Evolutionary conservation across 2,888 invertebrate species (phyloP).

Genomic region (Carabus problematicus): DNA sequence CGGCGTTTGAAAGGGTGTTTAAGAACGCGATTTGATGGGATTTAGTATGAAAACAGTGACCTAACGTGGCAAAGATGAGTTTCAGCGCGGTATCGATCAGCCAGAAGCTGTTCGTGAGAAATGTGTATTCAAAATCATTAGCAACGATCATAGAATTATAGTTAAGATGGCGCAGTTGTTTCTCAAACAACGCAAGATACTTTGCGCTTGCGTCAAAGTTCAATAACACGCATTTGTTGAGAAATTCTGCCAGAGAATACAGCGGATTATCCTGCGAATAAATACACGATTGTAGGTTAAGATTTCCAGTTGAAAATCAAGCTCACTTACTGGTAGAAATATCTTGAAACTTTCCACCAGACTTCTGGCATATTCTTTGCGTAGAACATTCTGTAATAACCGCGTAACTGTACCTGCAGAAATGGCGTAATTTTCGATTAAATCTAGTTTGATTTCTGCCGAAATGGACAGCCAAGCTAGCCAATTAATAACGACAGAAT

Average conservation of each 20-base stretch:
- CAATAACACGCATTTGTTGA: constrained; percentile 53
- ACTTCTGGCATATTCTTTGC: constrained; percentile 65
- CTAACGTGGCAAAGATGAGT: constrained; percentile 68
- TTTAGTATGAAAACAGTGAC: constrained; percentile 68
- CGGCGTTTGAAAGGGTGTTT: constrained; percentile 64
- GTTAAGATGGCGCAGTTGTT: constrained; percentile 50
- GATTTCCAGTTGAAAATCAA: constrained; percentile 24
- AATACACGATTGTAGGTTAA: constrained; percentile 40
- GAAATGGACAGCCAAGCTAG: constrained; percentile 64
- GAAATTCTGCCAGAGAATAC: constrained; percentile 54
- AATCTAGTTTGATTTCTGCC: constrained; percentile 46
- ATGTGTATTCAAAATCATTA: constrained; percentile 59
- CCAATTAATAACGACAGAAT: constrained; percentile 68
- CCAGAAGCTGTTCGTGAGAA: constrained; percentile 63
- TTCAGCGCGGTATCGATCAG: constrained; percentile 66
- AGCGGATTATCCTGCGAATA: constrained; percentile 70
- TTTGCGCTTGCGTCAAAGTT: constrained; percentile 53
- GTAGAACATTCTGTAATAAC: constrained; percentile 64
- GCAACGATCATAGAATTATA: constrained; percentile 51
- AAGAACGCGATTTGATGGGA: constrained; percentile 71
- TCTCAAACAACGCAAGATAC: constrained; percentile 58
- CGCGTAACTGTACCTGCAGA: constrained; percentile 49
- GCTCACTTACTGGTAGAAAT: constrained; percentile 69
- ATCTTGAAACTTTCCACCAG: constrained; percentile 72
- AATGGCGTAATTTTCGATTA: constrained; percentile 45